A percentile compares a stretch with the other conserved stretches of the same genome.
These are phyloP conservation scores for Edolisoma coerulescens DNA, from an alignment of 2,113 vertebrate genomes.

Conservation along the genomic window DNA sequence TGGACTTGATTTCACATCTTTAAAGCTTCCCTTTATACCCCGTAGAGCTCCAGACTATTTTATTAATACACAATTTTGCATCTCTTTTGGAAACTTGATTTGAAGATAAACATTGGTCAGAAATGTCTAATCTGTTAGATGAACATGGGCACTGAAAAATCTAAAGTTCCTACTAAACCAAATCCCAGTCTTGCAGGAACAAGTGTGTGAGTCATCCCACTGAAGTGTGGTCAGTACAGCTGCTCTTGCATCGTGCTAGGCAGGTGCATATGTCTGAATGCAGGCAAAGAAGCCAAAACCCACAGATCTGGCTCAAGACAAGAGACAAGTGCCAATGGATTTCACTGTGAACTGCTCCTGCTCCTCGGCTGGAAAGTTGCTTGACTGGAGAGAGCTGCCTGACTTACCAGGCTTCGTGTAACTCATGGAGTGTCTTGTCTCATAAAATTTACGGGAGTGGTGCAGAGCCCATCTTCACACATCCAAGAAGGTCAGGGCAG, in stretches of 20 bases:
- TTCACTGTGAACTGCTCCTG: neutral
- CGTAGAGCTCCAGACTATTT: neutral
- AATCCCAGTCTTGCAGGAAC: neutral
- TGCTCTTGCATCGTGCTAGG: neutral
- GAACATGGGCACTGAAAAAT: fast-evolving
- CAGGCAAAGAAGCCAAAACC: neutral
- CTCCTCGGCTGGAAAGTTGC: neutral
- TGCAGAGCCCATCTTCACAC: neutral
- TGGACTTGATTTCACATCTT: neutral
- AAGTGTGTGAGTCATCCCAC: neutral
- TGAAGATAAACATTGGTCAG: neutral
- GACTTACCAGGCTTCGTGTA: neutral
- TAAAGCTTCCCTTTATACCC: neutral
- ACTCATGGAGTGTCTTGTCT: neutral
- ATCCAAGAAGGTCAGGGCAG: neutral
- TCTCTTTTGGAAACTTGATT: neutral
- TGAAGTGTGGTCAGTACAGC: neutral
- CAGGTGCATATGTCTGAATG: neutral
- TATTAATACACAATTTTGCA: neutral
- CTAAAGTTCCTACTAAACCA: neutral
- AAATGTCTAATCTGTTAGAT: neutral
- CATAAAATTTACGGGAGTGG: neutral
- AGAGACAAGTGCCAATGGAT: neutral
- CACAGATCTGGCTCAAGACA: neutral
- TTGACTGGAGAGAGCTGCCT: neutral